Evolutionary conservation across 2,113 vertebrate genomes (phyloP).

Genomic region (Halcyon senegalensis): DNA sequence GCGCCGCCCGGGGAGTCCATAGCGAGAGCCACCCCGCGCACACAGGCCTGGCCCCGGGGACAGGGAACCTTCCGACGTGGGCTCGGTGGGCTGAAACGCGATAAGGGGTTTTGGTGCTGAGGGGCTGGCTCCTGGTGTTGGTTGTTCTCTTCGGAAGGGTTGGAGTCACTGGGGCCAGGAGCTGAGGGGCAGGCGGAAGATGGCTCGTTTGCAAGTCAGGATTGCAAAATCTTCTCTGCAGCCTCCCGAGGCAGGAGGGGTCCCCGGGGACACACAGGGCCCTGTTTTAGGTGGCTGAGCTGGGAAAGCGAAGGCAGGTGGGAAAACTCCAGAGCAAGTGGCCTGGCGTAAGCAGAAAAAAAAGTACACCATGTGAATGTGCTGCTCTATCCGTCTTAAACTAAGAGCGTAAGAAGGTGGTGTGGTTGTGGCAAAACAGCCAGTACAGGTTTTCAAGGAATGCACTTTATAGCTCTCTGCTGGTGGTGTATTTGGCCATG

Average conservation of each 20-base stretch:
- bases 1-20: neutral
- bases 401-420: neutral
- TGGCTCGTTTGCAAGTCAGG: fast-evolving
- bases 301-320: neutral
- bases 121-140: fast-evolving
- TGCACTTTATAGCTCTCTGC: fast-evolving
- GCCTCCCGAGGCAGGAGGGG: neutral
- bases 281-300: fast-evolving
- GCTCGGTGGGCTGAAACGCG: neutral
- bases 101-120: fast-evolving
- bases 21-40: neutral
- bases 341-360: neutral
- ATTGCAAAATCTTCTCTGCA: neutral
- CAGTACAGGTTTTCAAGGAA: neutral
- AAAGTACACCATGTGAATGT: neutral
- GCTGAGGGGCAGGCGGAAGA: neutral
- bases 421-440: neutral
- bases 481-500: neutral
- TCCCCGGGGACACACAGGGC: fast-evolving
- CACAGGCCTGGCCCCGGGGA: neutral
- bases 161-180: neutral
- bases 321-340: too few species aligned
- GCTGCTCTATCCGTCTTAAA: neutral
- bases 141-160: neutral
- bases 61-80: neutral